Evolutionary conservation across 1,140 invertebrate species (phyloP).

Genomic region (Parasteatoda tepidariorum): DNA sequence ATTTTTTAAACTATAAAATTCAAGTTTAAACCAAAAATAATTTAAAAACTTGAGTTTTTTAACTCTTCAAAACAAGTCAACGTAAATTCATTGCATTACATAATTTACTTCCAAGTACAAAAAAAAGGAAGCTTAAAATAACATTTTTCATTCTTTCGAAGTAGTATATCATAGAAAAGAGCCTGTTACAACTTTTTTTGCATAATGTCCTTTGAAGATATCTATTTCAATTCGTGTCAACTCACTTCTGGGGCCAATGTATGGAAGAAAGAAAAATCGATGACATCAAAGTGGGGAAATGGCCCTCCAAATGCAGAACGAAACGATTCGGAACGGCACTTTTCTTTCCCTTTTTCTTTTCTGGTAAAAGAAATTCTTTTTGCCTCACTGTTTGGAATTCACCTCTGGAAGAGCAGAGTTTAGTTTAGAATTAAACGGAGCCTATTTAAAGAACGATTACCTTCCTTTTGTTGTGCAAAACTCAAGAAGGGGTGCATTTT

Average conservation of each 20-base stretch:
- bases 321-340: conserved; percentile 48
- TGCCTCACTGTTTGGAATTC: background rate
- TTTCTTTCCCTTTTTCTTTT: background rate
- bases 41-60: too few relatives aligned
- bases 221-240: conserved; percentile 16
- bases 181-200: too few relatives aligned
- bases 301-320: conserved; percentile 26
- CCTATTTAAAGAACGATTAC: background rate
- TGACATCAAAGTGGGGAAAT: conserved; percentile 16
- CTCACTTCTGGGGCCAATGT: too few relatives aligned
- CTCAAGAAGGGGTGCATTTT: background rate
- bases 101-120: too few relatives aligned
- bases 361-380: background rate
- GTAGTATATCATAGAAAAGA: too few relatives aligned
- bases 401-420: background rate
- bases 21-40: too few relatives aligned
- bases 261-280: conserved; percentile 28
- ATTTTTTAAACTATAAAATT: too few relatives aligned
- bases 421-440: conserved; percentile 1
- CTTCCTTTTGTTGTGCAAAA: background rate
- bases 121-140: too few relatives aligned
- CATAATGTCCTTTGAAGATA: background rate
- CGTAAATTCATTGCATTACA: too few relatives aligned
- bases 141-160: too few relatives aligned
- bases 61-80: too few relatives aligned